A percentile compares a stretch with the other conserved stretches of the same genome.
Evolutionary conservation across 2,888 invertebrate genomes (phyloP).

Genomic region (Diploptera punctata): DNA sequence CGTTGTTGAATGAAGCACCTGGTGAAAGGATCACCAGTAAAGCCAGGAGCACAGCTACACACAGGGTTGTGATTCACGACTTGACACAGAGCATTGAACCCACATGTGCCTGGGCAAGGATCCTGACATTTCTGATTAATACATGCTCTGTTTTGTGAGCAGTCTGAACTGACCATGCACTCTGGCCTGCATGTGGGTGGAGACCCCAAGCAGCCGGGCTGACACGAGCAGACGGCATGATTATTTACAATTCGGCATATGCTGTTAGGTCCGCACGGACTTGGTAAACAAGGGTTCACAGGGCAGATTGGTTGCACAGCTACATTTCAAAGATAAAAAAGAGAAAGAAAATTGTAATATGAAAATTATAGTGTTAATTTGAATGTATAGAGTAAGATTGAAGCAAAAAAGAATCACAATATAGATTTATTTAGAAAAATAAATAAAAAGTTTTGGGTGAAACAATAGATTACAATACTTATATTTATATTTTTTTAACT

Average conservation of each 20-base stretch:
- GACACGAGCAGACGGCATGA: slow-evolving; percentile 79
- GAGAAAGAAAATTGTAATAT: slow-evolving; percentile 13
- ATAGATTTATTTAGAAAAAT: too few relatives aligned
- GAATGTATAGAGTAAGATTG: slow-evolving; percentile 3
- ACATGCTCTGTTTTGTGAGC: slow-evolving; percentile 76
- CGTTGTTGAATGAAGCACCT: slow-evolving; percentile 60
- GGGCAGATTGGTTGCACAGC: slow-evolving; percentile 52
- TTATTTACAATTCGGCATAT: slow-evolving; percentile 73
- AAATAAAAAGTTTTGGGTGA: too few relatives aligned
- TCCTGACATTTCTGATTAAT: slow-evolving; percentile 78
- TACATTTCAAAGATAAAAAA: slow-evolving; percentile 18
- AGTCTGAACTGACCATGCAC: slow-evolving; percentile 80
- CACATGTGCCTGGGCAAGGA: slow-evolving; percentile 80
- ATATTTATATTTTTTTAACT: too few relatives aligned
- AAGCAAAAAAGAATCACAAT: neutral
- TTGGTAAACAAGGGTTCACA: slow-evolving; percentile 74
- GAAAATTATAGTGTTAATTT: neutral
- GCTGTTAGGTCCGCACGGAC: slow-evolving; percentile 81
- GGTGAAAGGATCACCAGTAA: slow-evolving; percentile 51
- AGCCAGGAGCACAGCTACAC: slow-evolving; percentile 52
- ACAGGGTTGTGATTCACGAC: slow-evolving; percentile 82
- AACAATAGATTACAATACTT: too few relatives aligned
- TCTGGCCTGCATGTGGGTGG: slow-evolving; percentile 80
- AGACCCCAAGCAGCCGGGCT: slow-evolving; percentile 72
- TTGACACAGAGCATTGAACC: slow-evolving; percentile 77